These are phyloP conservation scores for Pollimyrus isidori DNA, from an alignment of 2,113 vertebrate species.

Conservation along the genomic window DNA sequence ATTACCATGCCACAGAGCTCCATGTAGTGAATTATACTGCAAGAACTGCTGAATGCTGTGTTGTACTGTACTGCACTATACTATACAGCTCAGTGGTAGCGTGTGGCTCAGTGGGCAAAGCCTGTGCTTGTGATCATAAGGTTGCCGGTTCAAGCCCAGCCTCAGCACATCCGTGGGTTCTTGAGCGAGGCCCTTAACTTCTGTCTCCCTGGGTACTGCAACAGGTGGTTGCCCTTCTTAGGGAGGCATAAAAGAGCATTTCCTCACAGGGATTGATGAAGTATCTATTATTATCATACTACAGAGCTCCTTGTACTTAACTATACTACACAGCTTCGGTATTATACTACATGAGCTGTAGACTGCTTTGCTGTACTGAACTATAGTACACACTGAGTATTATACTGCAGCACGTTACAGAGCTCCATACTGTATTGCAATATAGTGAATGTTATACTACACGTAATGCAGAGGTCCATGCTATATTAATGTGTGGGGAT, in stretches of 20 bases:
- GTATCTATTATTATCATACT: background rate
- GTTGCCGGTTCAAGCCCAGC: too few species aligned
- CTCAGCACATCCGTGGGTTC: too few species aligned
- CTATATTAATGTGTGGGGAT: background rate
- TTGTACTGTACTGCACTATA: background rate
- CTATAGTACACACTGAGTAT: background rate
- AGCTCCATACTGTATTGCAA: background rate
- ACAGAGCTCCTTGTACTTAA: background rate
- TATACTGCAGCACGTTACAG: background rate
- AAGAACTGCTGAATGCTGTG: background rate
- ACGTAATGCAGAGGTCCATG: background rate
- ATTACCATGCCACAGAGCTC: background rate
- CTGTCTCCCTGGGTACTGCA: too few species aligned
- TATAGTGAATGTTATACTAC: background rate
- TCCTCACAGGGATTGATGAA: too few species aligned
- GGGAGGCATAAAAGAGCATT: too few species aligned
- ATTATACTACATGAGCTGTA: too few species aligned
- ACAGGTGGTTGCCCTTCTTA: too few species aligned
- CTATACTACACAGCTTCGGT: background rate
- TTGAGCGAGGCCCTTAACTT: too few species aligned
- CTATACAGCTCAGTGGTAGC: background rate
- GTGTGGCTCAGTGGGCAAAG: too few species aligned
- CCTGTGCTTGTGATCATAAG: too few species aligned
- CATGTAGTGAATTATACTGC: background rate
- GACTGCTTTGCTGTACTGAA: background rate